Evolutionary conservation across 2,888 invertebrate species (phyloP).

Genomic region (Parthenolecanium corni): DNA sequence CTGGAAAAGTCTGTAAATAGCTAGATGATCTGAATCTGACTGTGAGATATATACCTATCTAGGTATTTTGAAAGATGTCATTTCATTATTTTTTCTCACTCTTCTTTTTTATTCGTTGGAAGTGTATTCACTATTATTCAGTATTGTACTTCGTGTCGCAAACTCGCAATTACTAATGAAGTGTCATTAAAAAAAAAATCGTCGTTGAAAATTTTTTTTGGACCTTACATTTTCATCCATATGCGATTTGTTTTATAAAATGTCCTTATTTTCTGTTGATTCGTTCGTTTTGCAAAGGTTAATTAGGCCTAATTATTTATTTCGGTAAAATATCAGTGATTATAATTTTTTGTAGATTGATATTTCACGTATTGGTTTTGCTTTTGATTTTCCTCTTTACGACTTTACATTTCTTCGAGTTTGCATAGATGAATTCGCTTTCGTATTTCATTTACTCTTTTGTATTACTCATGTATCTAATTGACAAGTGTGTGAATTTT

Average conservation of each 20-base stretch:
- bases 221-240: conserved; percentile 7
- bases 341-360: too few relatives aligned
- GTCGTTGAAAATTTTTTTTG: background rate
- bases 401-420: too few relatives aligned
- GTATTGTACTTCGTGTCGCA: conserved; percentile 16
- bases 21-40: conserved; percentile 13
- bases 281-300: conserved; percentile 17
- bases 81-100: background rate
- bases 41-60: background rate
- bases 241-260: conserved; percentile 16
- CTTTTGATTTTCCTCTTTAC: too few relatives aligned
- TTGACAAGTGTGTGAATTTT: conserved; percentile 15
- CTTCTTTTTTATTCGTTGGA: background rate
- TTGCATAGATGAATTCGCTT: too few relatives aligned
- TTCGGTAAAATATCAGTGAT: background rate
- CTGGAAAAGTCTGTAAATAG: conserved; percentile 22
- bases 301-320: conserved; percentile 15
- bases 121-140: conserved; percentile 9
- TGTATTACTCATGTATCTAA: too few relatives aligned
- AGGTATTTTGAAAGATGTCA: conserved; percentile 4
- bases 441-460: too few relatives aligned
- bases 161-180: conserved; percentile 13
- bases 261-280: conserved; percentile 9
- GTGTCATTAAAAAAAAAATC: background rate
- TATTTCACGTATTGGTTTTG: too few relatives aligned